Evolutionary conservation across 2,888 invertebrate species (phyloP).

Genomic region (Athrips mouffetella): DNA sequence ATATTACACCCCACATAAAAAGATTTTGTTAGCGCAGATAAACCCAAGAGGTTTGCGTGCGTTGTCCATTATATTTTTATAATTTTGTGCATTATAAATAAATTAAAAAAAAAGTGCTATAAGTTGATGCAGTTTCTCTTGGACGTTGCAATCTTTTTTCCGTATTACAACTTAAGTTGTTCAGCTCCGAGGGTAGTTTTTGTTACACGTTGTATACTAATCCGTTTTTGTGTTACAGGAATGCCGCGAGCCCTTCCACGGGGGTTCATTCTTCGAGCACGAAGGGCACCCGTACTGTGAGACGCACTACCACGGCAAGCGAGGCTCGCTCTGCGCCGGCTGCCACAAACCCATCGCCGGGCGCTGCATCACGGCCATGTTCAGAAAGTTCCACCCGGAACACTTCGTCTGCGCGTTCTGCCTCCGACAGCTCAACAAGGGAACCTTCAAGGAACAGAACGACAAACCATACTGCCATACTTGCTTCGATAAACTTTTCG

Average conservation of each 20-base stretch:
- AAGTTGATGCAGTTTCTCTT: no score
- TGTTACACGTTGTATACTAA: no score
- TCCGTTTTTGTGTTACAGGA: conserved; percentile 86
- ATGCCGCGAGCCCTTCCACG: conserved; percentile 97
- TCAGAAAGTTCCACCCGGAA: conserved; percentile 98
- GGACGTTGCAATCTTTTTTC: no score
- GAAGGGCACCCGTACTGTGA: conserved; percentile 99
- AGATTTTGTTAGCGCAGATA: no score
- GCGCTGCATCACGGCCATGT: conserved; percentile 99
- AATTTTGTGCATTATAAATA: no score
- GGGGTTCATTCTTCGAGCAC: conserved; percentile 99
- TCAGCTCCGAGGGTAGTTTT: no score
- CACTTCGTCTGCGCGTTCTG: conserved; percentile 99
- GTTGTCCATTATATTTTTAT: no score
- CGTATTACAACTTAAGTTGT: no score
- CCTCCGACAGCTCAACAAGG: conserved; percentile 97
- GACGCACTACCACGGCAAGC: conserved; percentile 98
- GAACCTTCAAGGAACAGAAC: conserved; percentile 99
- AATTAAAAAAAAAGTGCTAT: no score
- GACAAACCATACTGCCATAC: conserved; percentile 99
- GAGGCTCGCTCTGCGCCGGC: conserved; percentile 97
- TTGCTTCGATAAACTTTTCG: conserved; percentile 98
- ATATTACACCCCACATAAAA: no score
- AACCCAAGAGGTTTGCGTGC: no score
- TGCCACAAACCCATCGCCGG: conserved; percentile 98